A percentile compares a stretch with the other conserved stretches of the same genome.
These are phyloP conservation scores for Siderastrea siderea DNA, from an alignment of 92 coral and sea anemone genomes.

Conservation along the genomic window DNA sequence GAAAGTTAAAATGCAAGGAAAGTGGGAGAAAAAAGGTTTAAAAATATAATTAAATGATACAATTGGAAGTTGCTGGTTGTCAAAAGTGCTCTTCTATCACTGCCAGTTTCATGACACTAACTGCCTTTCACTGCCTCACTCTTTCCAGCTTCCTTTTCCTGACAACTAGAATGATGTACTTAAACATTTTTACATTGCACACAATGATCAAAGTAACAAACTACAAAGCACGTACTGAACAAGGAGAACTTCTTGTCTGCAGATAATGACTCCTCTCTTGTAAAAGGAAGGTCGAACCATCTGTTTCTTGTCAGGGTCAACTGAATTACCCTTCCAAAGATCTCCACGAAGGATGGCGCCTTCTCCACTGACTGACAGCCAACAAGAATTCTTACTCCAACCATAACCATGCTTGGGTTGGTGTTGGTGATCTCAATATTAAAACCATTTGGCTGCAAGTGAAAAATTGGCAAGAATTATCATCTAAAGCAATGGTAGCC, in stretches of 20 bases:
- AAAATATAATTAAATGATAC: too few species aligned
- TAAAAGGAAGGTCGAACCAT: constrained; percentile 97
- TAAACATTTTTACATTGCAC: neutral
- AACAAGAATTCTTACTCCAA: constrained; percentile 88
- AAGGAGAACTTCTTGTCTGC: constrained; percentile 95
- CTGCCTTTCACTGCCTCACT: too few species aligned
- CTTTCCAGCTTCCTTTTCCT: too few species aligned
- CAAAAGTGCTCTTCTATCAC: too few species aligned
- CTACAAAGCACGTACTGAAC: constrained; percentile 70
- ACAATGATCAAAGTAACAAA: neutral
- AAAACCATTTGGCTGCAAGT: constrained; percentile 90
- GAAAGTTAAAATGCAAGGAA: too few species aligned
- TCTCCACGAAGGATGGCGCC: constrained; percentile 93
- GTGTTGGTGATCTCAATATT: constrained; percentile 95
- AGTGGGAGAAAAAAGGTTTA: too few species aligned
- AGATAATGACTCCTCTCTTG: constrained; percentile 93
- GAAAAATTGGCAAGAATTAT: neutral
- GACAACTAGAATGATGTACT: too few species aligned
- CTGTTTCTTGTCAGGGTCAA: constrained; percentile 89
- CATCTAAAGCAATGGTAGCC: too few species aligned
- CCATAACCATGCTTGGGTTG: constrained; percentile 93
- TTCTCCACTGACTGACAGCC: constrained; percentile 97
- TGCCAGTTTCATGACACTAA: too few species aligned
- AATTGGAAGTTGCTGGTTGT: too few species aligned
- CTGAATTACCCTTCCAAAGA: constrained; percentile 93